Evolutionary conservation across 2,888 invertebrate genomes (phyloP).

Genomic region (Dromius quadrimaculatus): DNA sequence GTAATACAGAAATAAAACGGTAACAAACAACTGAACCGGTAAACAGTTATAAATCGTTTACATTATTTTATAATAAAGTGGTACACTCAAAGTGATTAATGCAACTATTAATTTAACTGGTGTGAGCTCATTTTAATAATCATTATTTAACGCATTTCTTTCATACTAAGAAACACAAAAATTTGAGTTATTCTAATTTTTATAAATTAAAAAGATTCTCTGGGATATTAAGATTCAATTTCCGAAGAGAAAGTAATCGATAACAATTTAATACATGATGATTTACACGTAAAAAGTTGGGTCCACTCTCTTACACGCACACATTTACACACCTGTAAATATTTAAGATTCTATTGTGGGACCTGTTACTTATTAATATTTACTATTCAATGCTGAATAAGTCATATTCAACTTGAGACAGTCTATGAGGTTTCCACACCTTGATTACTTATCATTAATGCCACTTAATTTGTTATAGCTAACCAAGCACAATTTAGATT

Average conservation of each 20-base stretch:
- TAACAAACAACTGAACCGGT: conserved; percentile 20
- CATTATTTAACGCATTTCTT: too few relatives aligned
- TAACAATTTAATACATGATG: conserved; percentile 23
- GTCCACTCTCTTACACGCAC: conserved; percentile 2
- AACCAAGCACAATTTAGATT: conserved; percentile 11
- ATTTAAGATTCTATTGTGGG: background rate
- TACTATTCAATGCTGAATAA: too few relatives aligned
- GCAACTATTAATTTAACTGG: conserved; percentile 23
- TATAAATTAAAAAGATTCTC: too few relatives aligned
- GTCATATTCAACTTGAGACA: background rate
- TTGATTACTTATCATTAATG: conserved; percentile 11
- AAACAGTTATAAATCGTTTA: conserved; percentile 31
- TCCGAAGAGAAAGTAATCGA: conserved; percentile 26
- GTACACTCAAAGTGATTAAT: conserved; percentile 25
- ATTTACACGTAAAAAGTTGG: conserved; percentile 18
- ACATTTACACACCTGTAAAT: conserved; percentile 15
- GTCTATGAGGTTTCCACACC: conserved; percentile 24
- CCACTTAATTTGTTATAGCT: background rate
- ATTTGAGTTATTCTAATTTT: too few relatives aligned
- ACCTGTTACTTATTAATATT: conserved; percentile 7
- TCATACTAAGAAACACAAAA: too few relatives aligned
- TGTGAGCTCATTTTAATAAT: conserved; percentile 6
- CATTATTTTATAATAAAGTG: conserved; percentile 34
- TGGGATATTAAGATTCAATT: background rate
- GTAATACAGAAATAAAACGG: conserved; percentile 11